phyloP scores from a whole-genome alignment of 1,140 invertebrate species.

The Drosophila mayri region DNA sequence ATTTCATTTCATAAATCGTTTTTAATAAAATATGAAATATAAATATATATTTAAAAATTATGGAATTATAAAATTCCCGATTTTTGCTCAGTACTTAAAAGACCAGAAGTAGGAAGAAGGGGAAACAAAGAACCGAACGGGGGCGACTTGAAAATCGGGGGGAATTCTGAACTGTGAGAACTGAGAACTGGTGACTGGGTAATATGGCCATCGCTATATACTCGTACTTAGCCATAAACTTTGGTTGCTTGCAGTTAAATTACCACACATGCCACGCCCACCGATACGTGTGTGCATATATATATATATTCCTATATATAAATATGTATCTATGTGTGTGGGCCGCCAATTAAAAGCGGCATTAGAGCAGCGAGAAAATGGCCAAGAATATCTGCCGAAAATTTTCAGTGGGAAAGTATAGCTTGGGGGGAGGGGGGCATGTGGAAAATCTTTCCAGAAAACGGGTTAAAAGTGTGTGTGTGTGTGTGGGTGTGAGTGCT shows the following conservation, averaged over 20 bases:
- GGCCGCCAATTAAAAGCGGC: conserved; percentile 78
- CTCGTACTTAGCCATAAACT: conserved; percentile 79
- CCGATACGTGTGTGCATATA: conserved; percentile 22
- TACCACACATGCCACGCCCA: conserved; percentile 63
- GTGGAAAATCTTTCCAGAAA: too few species aligned
- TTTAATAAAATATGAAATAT: not conserved
- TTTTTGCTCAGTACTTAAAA: not conserved
- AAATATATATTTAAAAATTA: too few species aligned
- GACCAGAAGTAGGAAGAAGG: not conserved
- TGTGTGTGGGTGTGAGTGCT: not conserved
- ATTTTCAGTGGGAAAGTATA: conserved; percentile 15
- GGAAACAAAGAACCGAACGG: conserved; percentile 21
- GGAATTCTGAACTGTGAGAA: conserved; percentile 16
- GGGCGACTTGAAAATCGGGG: conserved; percentile 21
- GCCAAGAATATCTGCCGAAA: conserved; percentile 67
- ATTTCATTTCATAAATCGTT: not conserved
- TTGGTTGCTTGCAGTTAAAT: conserved; percentile 81
- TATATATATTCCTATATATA: not conserved
- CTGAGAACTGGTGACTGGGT: conserved; percentile 23
- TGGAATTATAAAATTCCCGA: not conserved
- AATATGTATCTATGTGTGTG: conserved; percentile 54
- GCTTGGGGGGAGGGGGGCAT: not conserved
- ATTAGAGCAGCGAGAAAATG: conserved; percentile 61
- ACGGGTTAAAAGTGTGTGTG: conserved; percentile 4
- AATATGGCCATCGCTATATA: conserved; percentile 62